Conservation (phyloP, 1,140 invertebrate species). For the Dufourea novaeangliae region DNA sequence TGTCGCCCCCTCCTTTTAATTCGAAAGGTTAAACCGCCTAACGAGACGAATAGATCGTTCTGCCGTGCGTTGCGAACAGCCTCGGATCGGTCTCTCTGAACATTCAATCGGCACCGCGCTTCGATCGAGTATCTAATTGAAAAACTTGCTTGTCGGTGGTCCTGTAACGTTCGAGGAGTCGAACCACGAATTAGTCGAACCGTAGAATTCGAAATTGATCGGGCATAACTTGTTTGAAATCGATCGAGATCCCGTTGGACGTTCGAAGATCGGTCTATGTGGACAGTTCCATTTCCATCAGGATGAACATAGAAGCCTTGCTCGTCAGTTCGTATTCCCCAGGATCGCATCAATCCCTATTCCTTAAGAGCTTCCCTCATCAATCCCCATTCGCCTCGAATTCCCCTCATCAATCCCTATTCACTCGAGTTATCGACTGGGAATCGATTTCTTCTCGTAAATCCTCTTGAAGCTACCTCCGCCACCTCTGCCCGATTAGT, state of each 20-base stretch:
- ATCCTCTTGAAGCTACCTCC: neutral
- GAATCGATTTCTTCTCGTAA: neutral
- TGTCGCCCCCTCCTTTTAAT: slow-evolving; percentile 2
- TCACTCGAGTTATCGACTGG: slow-evolving; percentile 1
- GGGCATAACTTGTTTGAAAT: too few relatives aligned
- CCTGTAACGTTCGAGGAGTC: too few relatives aligned
- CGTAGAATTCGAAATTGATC: too few relatives aligned
- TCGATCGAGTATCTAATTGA: slow-evolving; percentile 7
- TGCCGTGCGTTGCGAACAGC: neutral
- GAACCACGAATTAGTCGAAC: neutral
- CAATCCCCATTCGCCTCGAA: neutral
- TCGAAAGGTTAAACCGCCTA: slow-evolving; percentile 4
- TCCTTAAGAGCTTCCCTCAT: neutral
- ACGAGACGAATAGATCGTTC: slow-evolving; percentile 3
- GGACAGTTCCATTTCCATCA: neutral
- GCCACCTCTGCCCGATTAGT: too few relatives aligned
- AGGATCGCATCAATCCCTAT: neutral
- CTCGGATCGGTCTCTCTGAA: neutral
- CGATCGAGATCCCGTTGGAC: neutral
- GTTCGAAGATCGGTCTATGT: neutral
- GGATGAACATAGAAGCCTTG: neutral
- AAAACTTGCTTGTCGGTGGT: too few relatives aligned
- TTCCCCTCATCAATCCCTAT: neutral
- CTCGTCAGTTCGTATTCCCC: neutral
- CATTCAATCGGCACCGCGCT: neutral